Evolutionary conservation across 2,797 vertebrate species (phyloP).

Genomic region (Fundulus diaphanus): DNA sequence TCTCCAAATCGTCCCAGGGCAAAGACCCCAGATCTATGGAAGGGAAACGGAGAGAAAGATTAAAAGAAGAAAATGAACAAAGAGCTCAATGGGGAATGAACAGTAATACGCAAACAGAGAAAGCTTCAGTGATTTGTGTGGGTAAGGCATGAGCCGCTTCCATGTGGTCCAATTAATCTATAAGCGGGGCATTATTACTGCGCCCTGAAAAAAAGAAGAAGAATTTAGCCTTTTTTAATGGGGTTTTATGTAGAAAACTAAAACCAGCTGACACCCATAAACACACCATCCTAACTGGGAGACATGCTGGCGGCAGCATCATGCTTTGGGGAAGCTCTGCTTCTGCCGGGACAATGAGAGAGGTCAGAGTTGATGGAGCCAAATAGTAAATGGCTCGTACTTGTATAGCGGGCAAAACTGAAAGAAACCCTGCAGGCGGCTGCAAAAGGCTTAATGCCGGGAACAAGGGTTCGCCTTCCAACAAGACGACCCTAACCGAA

Average conservation of each 20-base stretch:
- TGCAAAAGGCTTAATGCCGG: not conserved
- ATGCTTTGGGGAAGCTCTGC: not conserved
- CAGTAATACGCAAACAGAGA: not conserved
- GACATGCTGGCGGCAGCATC: not conserved
- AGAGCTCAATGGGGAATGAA: not conserved
- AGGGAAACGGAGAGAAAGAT: conserved; percentile 19
- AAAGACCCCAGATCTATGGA: conserved; percentile 89
- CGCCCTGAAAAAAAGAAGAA: too few species aligned
- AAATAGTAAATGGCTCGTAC: too few species aligned
- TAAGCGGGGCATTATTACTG: not conserved
- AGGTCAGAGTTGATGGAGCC: not conserved
- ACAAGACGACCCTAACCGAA: not conserved
- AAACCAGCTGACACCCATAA: not conserved
- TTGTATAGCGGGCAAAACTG: not conserved
- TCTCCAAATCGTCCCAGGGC: conserved; percentile 93
- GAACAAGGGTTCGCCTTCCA: not conserved
- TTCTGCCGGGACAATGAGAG: not conserved
- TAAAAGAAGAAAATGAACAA: conserved; percentile 28
- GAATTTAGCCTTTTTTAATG: too few species aligned
- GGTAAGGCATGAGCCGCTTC: not conserved
- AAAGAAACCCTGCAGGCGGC: not conserved
- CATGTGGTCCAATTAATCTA: not conserved
- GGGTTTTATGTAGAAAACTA: not conserved
- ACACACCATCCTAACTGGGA: not conserved
- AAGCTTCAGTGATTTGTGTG: not conserved